Evolutionary conservation across 2,797 vertebrate genomes (phyloP).

Genomic region (Leptoclinus maculatus): DNA sequence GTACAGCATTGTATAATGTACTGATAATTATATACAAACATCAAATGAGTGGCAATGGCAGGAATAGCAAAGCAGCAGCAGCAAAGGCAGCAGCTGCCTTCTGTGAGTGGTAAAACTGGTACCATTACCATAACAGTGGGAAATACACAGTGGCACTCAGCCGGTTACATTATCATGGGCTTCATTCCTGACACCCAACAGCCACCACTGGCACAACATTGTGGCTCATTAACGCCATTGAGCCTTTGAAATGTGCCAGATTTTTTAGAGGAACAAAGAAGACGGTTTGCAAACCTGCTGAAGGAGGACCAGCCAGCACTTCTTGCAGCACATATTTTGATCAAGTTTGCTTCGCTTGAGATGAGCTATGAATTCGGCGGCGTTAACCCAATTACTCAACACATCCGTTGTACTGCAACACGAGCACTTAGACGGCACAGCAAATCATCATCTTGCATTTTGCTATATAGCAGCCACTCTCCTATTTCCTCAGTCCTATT

Average conservation of each 20-base stretch:
- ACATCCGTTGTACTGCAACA: slow-evolving; percentile 25
- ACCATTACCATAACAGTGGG: slow-evolving; percentile 76
- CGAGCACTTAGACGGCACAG: slow-evolving; percentile 26
- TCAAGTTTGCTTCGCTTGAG: slow-evolving; percentile 31
- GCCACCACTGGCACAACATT: slow-evolving; percentile 69
- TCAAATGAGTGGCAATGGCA: slow-evolving; percentile 44
- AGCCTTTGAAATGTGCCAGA: slow-evolving; percentile 77
- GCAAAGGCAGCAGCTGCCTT: slow-evolving; percentile 48
- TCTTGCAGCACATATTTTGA: slow-evolving; percentile 35
- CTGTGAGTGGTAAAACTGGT: slow-evolving; percentile 32
- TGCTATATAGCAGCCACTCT: slow-evolving; percentile 14
- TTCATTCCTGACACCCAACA: slow-evolving; percentile 78
- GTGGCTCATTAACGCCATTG: slow-evolving; percentile 79
- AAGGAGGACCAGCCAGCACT: slow-evolving; percentile 37
- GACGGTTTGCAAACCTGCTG: slow-evolving; percentile 50
- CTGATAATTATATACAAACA: slow-evolving; percentile 58
- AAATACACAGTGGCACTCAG: slow-evolving; percentile 71
- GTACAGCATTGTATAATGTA: slow-evolving; percentile 50
- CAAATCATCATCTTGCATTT: slow-evolving; percentile 39
- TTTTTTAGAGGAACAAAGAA: slow-evolving; percentile 63
- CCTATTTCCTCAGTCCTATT: slow-evolving; percentile 46
- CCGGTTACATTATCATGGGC: slow-evolving; percentile 75
- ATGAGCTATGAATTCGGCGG: slow-evolving; percentile 29
- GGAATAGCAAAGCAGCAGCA: slow-evolving; percentile 44
- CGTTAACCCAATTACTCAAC: slow-evolving; percentile 43